Conservation (phyloP, 2,888 invertebrate species). For the Pyrocoelia pectoralis region DNA sequence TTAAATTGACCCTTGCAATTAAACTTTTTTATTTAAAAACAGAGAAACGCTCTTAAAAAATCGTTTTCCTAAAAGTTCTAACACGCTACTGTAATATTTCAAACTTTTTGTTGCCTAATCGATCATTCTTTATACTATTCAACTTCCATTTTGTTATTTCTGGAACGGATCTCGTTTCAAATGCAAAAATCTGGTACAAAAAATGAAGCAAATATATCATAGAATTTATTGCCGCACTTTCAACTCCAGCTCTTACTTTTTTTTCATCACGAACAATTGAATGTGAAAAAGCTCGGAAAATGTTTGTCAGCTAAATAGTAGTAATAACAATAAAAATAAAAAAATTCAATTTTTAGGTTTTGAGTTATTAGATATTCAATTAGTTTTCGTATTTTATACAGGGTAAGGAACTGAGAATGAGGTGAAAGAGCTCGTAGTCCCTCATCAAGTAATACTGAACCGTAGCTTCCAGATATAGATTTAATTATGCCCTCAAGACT, state of each 20-base stretch:
- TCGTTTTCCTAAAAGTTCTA: slow-evolving; percentile 37
- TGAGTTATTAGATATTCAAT: slow-evolving; percentile 17
- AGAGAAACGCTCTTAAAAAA: slow-evolving; percentile 41
- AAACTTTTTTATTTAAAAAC: slow-evolving; percentile 38
- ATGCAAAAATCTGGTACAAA: slow-evolving; percentile 30
- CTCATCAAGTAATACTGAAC: slow-evolving; percentile 19
- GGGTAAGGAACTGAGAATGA: slow-evolving; percentile 23
- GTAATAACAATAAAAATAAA: slow-evolving; percentile 14
- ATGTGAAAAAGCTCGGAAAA: neutral
- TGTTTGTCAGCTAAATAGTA: slow-evolving; percentile 1
- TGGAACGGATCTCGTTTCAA: slow-evolving; percentile 37
- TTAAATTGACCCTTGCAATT: slow-evolving; percentile 19
- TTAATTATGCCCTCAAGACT: slow-evolving; percentile 33
- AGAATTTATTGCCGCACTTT: slow-evolving; percentile 21
- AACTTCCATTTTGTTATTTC: slow-evolving; percentile 39
- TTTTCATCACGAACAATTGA: slow-evolving; percentile 21
- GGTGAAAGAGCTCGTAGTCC: slow-evolving; percentile 21
- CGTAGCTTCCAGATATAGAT: slow-evolving; percentile 31
- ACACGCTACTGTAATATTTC: slow-evolving; percentile 39
- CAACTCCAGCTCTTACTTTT: neutral
- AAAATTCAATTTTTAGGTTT: slow-evolving; percentile 16
- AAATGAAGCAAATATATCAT: slow-evolving; percentile 34
- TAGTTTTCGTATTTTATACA: slow-evolving; percentile 25
- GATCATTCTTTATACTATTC: slow-evolving; percentile 34
- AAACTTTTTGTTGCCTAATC: slow-evolving; percentile 39